Conservation (phyloP, 2,113 vertebrate genomes). For the Brienomyrus brachyistius region DNA sequence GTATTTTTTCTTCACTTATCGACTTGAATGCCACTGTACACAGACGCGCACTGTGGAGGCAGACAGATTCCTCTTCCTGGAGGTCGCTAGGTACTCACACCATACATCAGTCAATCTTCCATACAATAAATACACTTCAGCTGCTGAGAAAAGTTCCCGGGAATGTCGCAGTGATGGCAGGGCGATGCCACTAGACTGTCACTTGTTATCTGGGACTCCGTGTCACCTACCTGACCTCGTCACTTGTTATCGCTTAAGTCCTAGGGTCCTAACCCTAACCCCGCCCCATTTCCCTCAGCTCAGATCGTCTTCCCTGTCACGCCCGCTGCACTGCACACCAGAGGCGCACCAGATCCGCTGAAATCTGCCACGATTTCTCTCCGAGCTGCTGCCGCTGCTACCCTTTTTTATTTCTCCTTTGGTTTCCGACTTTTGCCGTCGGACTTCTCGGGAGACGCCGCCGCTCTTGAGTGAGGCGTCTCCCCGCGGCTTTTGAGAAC, state of each 20-base stretch:
- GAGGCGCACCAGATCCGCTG: conserved; percentile 16
- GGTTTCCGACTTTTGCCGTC: not conserved
- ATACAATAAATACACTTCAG: not conserved
- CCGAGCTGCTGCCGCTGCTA: conserved; percentile 26
- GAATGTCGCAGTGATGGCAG: not conserved
- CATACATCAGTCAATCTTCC: not conserved
- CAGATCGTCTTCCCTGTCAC: conserved; percentile 34
- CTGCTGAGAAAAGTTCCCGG: not conserved
- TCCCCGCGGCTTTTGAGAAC: conserved; percentile 23
- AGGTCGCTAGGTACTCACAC: not conserved
- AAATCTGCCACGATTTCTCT: conserved; percentile 30
- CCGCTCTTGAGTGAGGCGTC: not conserved
- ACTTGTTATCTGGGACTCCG: not conserved
- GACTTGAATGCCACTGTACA: not conserved
- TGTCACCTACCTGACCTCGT: not conserved
- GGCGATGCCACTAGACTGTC: not conserved
- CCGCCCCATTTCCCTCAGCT: conserved; percentile 6
- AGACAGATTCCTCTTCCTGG: not conserved
- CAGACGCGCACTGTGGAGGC: not conserved
- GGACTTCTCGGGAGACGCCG: not conserved
- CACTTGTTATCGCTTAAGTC: not conserved
- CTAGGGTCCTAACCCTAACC: not conserved
- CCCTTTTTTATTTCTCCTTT: conserved; percentile 16
- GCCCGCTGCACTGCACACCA: conserved; percentile 14
- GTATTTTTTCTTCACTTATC: not conserved